Conservation (phyloP, 2,113 vertebrate genomes). For the Phylloscopus trochilus region DNA sequence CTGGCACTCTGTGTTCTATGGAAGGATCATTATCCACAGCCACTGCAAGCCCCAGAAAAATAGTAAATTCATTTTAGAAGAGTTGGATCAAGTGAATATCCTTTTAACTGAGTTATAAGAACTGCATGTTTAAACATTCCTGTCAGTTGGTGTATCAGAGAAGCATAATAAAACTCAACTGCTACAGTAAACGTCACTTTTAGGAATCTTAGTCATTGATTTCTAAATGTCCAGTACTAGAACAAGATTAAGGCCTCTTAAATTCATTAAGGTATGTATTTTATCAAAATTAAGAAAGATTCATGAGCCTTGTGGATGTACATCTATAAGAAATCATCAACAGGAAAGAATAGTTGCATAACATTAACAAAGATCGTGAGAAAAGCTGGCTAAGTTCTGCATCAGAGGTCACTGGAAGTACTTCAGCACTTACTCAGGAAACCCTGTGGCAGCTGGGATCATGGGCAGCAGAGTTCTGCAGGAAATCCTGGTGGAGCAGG, state of each 20-base stretch:
- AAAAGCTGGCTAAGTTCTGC: not conserved
- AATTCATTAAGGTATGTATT: not conserved
- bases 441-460: not conserved
- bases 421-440: not conserved
- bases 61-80: not conserved
- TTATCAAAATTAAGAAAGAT: not conserved
- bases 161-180: not conserved
- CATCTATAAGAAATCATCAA: not conserved
- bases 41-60: not conserved
- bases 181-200: not conserved
- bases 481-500: not conserved
- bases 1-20: not conserved
- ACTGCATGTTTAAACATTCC: not conserved
- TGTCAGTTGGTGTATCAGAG: not conserved
- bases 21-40: not conserved
- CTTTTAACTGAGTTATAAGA: not conserved
- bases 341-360: not conserved
- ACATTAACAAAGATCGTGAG: not conserved
- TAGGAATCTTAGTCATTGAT: not conserved
- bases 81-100: not conserved
- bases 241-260: not conserved
- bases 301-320: not conserved
- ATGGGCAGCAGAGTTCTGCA: not conserved
- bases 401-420: not conserved
- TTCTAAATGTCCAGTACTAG: not conserved